Evolutionary conservation across 2,797 vertebrate genomes (phyloP).

Genomic region (Gallinago solitaria): DNA sequence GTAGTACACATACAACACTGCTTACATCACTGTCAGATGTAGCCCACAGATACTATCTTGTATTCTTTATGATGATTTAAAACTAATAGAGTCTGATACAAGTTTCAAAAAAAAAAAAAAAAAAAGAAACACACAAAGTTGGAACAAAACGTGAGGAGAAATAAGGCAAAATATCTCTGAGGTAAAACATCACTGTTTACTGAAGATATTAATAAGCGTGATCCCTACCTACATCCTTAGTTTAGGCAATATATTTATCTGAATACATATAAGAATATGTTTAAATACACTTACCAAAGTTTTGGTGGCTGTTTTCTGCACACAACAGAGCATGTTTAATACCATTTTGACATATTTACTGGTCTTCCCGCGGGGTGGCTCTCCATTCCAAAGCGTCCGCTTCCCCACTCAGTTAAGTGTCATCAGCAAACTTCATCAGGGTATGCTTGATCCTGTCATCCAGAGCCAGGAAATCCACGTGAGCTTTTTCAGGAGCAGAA

Average conservation of each 20-base stretch:
- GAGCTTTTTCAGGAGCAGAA: too few species aligned
- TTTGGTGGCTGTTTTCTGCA: not conserved
- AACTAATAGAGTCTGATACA: not conserved
- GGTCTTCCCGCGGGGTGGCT: not conserved
- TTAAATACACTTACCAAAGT: not conserved
- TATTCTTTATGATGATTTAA: not conserved
- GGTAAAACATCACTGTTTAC: not conserved
- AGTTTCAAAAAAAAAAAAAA: not conserved
- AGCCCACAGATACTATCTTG: not conserved
- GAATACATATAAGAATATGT: not conserved
- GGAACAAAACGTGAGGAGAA: not conserved
- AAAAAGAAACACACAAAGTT: not conserved
- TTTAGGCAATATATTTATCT: not conserved
- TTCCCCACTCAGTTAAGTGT: not conserved
- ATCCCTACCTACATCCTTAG: not conserved
- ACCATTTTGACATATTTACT: not conserved
- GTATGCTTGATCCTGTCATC: not conserved
- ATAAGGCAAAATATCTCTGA: not conserved
- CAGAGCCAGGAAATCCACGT: too few species aligned
- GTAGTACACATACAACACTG: not conserved
- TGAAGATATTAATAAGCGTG: not conserved
- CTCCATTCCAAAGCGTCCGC: not conserved
- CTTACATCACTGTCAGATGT: not conserved
- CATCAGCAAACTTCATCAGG: not conserved
- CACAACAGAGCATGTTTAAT: not conserved